Base-by-base conservation (phyloP, 2,113 vertebrate genomes). In the Coptodon bakossiorum region DNA sequence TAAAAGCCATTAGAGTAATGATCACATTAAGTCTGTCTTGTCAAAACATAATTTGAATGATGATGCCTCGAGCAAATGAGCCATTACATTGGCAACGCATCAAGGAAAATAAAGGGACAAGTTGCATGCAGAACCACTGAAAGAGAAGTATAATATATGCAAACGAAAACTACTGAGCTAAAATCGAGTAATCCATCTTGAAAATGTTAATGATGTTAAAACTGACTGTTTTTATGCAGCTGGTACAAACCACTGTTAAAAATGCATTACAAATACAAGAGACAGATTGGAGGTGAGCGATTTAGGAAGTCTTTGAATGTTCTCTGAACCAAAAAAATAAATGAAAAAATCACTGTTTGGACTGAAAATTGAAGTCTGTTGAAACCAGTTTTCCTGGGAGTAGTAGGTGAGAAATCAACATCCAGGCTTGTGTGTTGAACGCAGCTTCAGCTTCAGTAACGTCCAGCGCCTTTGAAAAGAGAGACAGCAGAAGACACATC, bases 31-130 rank as follows among this genome's bases (percentile, higher is more conserved):
- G 84, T 84, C 87, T 27, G 82, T 82, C 89, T 86, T 92, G 90
- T 94, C 91, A 94, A 90, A 90, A 92, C 91, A 88, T 89, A 85
- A 90, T 91, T 90, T 91, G 87, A 95, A 89, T 84, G 87, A 95
- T 90, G 92, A 83, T 61, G 91, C 86, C 61, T 84, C 10, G 24
- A 27, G 63, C 48, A 92, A 91, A 91, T 88, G 88, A 59, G 83
- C 91, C 90, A 93, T 94, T 92, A 91, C 9, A 8, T 54, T 87
- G 86, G 78, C 82, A 81, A 86, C 31, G 87, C 79, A 88, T 82
- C 81, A 85, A 85, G 86, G 83, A 89, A 92, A 92, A 89, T 63
- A 81, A 90, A 91, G 84, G 56, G 56, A 52, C 43, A 87, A 87
- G 87, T 88, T 56, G 85, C 82, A 83, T 79, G 81, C 68, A 80